Percentiles rank a stretch among this genome's conserved stretches.
Conservation (phyloP, 2,888 invertebrate species). For the Lasioglossum marginatum region DNA sequence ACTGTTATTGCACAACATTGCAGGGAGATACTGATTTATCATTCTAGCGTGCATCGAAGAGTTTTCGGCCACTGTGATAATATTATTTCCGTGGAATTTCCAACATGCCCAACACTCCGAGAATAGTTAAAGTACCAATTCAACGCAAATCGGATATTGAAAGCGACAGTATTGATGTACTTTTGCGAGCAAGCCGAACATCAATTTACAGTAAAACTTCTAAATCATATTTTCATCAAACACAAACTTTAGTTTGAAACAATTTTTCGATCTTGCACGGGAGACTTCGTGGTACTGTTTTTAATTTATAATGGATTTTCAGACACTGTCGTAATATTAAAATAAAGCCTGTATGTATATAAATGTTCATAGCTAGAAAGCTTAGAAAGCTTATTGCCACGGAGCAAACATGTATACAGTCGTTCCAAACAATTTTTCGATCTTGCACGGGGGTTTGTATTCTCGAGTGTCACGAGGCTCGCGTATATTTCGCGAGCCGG, state of each 20-base stretch:
- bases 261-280: too few relatives aligned
- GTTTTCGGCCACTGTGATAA: background rate
- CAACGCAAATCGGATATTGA: background rate
- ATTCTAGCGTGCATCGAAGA: background rate
- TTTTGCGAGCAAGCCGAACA: background rate
- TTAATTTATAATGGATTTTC: too few relatives aligned
- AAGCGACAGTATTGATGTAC: background rate
- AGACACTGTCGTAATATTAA: too few relatives aligned
- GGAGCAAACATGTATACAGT: too few relatives aligned
- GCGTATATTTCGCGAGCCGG: background rate
- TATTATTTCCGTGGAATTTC: slow-evolving; percentile 8
- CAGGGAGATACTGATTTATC: slow-evolving; percentile 30
- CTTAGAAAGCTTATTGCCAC: too few relatives aligned
- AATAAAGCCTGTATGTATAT: too few relatives aligned
- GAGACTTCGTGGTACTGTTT: too few relatives aligned
- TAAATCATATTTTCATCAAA: background rate
- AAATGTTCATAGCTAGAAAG: too few relatives aligned
- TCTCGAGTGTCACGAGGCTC: background rate
- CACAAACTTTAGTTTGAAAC: too few relatives aligned
- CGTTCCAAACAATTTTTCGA: background rate
- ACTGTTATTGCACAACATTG: slow-evolving; percentile 33
- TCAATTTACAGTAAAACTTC: background rate
- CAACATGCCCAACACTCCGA: background rate
- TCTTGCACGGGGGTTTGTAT: background rate
- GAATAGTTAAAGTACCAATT: background rate